These are phyloP conservation scores for Drosophila borealis DNA, from an alignment of 2,888 invertebrate genomes.

Conservation along the genomic window DNA sequence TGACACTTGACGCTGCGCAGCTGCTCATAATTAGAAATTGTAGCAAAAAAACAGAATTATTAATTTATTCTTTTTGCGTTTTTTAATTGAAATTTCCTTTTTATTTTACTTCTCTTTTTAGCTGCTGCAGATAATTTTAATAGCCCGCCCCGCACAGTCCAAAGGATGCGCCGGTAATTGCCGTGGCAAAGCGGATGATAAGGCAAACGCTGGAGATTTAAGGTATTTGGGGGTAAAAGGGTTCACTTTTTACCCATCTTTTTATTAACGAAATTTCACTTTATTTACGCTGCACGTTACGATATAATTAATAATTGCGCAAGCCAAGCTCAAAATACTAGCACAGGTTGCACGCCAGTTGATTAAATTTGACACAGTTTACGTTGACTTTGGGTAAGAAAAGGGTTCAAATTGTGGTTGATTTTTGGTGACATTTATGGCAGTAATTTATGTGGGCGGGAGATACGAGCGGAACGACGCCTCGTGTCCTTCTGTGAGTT, in stretches of 20 bases:
- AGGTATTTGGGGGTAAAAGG: constrained; percentile 47
- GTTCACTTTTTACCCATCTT: constrained; percentile 56
- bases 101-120: constrained; percentile 35
- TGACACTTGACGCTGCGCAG: constrained; percentile 68
- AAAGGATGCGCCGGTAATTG: constrained; percentile 63
- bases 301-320: constrained; percentile 69
- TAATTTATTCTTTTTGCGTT: constrained; percentile 76
- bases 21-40: constrained; percentile 75
- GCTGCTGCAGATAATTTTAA: constrained; percentile 73
- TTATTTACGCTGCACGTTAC: constrained; percentile 75
- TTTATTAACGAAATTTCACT: constrained; percentile 77
- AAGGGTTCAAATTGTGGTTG: constrained; percentile 67
- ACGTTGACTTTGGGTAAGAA: constrained; percentile 44
- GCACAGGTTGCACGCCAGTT: constrained; percentile 63
- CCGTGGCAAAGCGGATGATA: constrained; percentile 42
- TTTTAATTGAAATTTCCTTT: constrained; percentile 76
- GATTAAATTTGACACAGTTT: constrained; percentile 75
- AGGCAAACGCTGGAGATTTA: background rate
- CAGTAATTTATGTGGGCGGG: constrained; percentile 29
- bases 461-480: constrained; percentile 2
- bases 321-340: constrained; percentile 38
- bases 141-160: constrained; percentile 60
- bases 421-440: constrained; percentile 64
- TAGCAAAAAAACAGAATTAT: constrained; percentile 49
- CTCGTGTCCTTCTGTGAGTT: background rate